phyloP scores from a whole-genome alignment of 2,888 invertebrate species.

The Amblyjoppa fuscipennis region DNA sequence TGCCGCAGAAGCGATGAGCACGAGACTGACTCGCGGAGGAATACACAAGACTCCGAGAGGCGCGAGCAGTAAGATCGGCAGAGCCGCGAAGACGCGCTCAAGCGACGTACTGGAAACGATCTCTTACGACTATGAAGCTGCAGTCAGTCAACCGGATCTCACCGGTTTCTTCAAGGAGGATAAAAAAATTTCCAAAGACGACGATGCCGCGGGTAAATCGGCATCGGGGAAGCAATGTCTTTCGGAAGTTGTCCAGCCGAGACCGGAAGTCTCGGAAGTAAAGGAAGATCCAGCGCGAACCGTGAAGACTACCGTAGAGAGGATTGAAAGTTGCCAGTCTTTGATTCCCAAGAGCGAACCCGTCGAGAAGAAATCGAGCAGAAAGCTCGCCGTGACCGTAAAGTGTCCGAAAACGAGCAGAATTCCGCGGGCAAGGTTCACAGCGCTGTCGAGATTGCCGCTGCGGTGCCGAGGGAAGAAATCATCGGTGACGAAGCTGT shows the following conservation, averaged over 20 bases:
- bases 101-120: conserved; percentile 46
- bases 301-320: neutral
- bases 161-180: conserved; percentile 60
- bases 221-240: neutral
- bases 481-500: conserved; percentile 31
- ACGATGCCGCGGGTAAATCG: neutral
- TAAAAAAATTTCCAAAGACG: conserved; percentile 15
- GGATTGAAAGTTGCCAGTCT: conserved; percentile 14
- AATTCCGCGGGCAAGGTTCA: conserved; percentile 66
- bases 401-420: conserved; percentile 56
- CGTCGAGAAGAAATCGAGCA: conserved; percentile 14
- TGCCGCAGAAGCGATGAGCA: conserved; percentile 73
- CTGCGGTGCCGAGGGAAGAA: conserved; percentile 53
- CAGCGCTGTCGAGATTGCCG: conserved; percentile 48
- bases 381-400: conserved; percentile 28
- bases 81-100: conserved; percentile 3
- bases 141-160: conserved; percentile 73
- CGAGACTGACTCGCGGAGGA: conserved; percentile 56
- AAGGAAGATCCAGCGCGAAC: neutral
- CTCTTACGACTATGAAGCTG: conserved; percentile 73
- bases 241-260: neutral
- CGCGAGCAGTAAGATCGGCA: conserved; percentile 41
- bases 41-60: conserved; percentile 57
- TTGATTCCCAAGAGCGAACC: conserved; percentile 33
- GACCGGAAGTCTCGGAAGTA: conserved; percentile 6